Evolutionary conservation across 2,797 vertebrate genomes (phyloP), one percentile per base, ranked within the genome.

Genomic region (Clarias platycephalus): DNA sequence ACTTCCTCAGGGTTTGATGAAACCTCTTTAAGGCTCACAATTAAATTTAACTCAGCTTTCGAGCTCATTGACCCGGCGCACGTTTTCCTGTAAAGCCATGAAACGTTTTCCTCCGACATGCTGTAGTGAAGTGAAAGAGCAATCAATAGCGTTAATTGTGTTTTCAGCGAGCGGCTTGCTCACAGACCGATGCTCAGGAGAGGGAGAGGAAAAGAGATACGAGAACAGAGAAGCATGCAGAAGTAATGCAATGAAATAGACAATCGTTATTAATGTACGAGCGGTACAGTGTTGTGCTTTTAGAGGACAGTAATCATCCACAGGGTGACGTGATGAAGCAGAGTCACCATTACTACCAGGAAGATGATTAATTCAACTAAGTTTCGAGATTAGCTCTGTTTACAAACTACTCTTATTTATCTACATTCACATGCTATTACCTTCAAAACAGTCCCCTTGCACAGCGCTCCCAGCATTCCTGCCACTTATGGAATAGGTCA

Each of bases 121-220:
- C 89, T 88, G 63, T 44, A 67, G 82, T 68, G 86, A 49, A 82
- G 75, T 16, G 58, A 63, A 15, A 58, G 88, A 57, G 84, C 85
- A 86, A 93, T 94, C 92, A 89, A 94, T 94, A 91, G 60, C 31
- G 87, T 91, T 93, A 92, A 93, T 93, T 91, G 90, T 88, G 91
- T 93, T 93, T 93, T 91, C 91, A 84, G 90, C 88, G 92, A 81
- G 78, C 85, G 80, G 88, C 86, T 89, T 80, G 71, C 89, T 89
- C 84, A 9, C 66, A 71, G 58, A 77, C 63, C 22, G n/a, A 75
- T 62, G 71, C 53, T 26, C 34, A 20, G 79, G 28, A 15, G 31
- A 22, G 5, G 71, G 53, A 63, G 62, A 26, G 4, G 13, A 8
- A 18, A 49, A 44, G 18, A 20, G 49, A 40, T 6, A 68, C 31